A percentile compares a stretch with the other conserved stretches of the same genome.
Evolutionary conservation across 2,888 invertebrate genomes (phyloP).

Genomic region (Rhagonycha lutea): DNA sequence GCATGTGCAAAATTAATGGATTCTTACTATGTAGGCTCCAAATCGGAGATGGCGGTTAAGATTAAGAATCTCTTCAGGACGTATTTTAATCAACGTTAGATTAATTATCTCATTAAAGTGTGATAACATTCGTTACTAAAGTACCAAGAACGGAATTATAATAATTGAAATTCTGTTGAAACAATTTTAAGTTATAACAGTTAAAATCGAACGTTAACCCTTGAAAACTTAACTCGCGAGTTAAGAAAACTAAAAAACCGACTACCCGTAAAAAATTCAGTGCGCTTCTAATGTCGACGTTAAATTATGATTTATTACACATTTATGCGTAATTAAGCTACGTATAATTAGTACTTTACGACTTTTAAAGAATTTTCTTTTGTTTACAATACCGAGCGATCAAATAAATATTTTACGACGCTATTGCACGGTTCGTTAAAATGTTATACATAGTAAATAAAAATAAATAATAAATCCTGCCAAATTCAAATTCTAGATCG

Average conservation of each 20-base stretch:
- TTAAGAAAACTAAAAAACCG: not conserved
- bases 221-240: not conserved
- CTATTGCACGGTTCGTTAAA: not conserved
- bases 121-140: not conserved
- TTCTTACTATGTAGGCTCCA: not conserved
- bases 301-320: not conserved
- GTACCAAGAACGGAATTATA: not conserved
- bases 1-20: constrained; percentile 21
- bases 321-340: not conserved
- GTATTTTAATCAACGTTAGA: constrained; percentile 22
- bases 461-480: not conserved
- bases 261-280: not conserved
- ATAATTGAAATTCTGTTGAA: not conserved
- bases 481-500: not conserved
- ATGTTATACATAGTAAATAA: not conserved
- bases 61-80: constrained; percentile 18
- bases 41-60: constrained; percentile 17
- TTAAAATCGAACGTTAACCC: not conserved
- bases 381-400: not conserved
- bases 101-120: constrained; percentile 15
- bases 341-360: not conserved
- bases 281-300: not conserved
- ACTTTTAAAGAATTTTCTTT: not conserved
- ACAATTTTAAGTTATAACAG: not conserved
- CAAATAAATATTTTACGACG: not conserved